Evolutionary conservation across 30 jellyfish, hydroid and myxozoan genomes (phyloP), one percentile per base, ranked within the genome.

Genomic region (Rhopilema esculentum): DNA sequence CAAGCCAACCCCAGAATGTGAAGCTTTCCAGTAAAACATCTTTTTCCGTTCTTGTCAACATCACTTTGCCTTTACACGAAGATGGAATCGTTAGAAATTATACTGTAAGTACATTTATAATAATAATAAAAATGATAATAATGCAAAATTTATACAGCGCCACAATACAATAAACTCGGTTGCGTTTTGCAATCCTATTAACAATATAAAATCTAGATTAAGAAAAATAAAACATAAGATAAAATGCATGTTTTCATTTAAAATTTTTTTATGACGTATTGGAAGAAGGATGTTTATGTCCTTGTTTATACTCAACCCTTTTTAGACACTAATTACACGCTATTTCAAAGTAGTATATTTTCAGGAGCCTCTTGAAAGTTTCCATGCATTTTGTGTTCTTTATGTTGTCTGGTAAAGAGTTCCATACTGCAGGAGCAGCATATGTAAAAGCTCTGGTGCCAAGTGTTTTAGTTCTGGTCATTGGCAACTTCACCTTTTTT

Each of bases 61-160:
- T 83, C 85, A 28, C 48, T n/a, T 68, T 68, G 26, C 92, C 92
- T 21, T 68, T 1, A 16, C 27, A 24, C 22, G 92, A 64, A 48
- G 69, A 83, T 83, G 92, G 92, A 0, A 57, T 83, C 51, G 20
- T 83, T 16, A 27, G 71, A 64, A 68, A 52, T 51, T 83, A 83
- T 84, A 68, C 79, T 40, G 92, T 83, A 62, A 69, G 52, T 70
- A 17, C 17, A 4, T 6, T 2, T 64, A 25, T 40, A 40, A 12
- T 12, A n/a, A n/a, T 40, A 6, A 2, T 2, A 6, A 40, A 40
- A 6, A 2, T 6, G 6, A 51, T 51, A 9, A n/a, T n/a, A n/a
- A n/a, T n/a, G n/a, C n/a, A n/a, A n/a, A n/a, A n/a, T n/a, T n/a
- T n/a, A n/a, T n/a, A n/a, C n/a, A n/a, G n/a, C n/a, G n/a, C n/a